These are phyloP conservation scores for Lethenteron reissneri DNA, from an alignment of 2,113 vertebrate species.

Conservation along the genomic window DNA sequence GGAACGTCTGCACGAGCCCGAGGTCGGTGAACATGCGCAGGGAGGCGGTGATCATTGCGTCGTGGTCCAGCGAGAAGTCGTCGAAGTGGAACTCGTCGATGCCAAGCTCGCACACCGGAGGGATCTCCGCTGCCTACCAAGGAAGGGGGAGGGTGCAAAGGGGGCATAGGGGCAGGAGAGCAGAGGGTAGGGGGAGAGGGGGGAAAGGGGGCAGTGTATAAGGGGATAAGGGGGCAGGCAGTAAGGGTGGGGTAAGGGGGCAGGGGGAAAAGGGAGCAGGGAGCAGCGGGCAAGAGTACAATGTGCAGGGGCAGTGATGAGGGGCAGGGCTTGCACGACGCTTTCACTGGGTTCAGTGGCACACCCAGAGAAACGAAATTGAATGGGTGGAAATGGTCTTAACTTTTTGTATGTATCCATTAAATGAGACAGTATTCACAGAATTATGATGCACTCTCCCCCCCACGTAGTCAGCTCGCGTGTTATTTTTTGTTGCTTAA, in stretches of 20 bases:
- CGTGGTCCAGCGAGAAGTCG: constrained; percentile 86
- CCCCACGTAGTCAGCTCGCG: too few relatives aligned
- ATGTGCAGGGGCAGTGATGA: background rate
- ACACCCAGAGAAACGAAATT: too few relatives aligned
- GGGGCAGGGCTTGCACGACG: too few relatives aligned
- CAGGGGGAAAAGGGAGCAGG: background rate
- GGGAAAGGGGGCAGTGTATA: background rate
- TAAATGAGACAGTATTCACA: too few relatives aligned
- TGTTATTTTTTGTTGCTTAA: too few relatives aligned
- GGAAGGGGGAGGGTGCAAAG: background rate
- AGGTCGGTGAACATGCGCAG: constrained; percentile 97
- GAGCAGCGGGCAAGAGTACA: background rate
- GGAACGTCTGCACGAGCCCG: constrained; percentile 96
- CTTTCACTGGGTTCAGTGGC: too few relatives aligned
- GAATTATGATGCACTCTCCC: too few relatives aligned
- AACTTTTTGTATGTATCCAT: too few relatives aligned
- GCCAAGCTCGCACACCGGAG: constrained; percentile 72
- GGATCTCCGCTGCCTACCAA: constrained; percentile 67
- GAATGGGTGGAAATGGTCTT: too few relatives aligned
- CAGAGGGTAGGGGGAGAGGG: background rate
- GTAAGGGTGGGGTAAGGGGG: background rate
- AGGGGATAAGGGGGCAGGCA: background rate
- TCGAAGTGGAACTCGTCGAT: constrained; percentile 86
- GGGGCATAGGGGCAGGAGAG: background rate
- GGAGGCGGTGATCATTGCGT: constrained; percentile 85